Conservation (phyloP, 1,140 invertebrate species). For the Meloidogyne hapla region DNA sequence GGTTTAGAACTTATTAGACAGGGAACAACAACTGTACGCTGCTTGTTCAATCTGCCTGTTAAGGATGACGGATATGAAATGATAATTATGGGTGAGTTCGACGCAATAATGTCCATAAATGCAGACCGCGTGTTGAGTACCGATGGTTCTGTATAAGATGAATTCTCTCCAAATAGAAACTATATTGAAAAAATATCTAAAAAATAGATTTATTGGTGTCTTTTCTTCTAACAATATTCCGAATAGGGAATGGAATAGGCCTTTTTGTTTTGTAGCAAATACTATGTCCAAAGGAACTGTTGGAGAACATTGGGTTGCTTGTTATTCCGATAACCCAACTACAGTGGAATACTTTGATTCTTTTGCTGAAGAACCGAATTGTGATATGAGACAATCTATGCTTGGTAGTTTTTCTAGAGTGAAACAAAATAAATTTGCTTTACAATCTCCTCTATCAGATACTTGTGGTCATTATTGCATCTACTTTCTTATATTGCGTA, state of each 20-base stretch:
- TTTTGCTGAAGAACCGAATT: slow-evolving; percentile 10
- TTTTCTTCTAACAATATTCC: slow-evolving; percentile 28
- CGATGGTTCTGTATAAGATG: slow-evolving; percentile 33
- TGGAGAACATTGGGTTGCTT: slow-evolving; percentile 22
- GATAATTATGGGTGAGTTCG: slow-evolving; percentile 37
- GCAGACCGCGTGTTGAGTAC: slow-evolving; percentile 25
- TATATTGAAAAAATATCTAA: slow-evolving; percentile 16
- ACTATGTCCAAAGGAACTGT: background rate
- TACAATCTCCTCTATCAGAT: slow-evolving; percentile 7
- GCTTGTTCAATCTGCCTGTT: slow-evolving; percentile 8
- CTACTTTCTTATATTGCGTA: background rate
- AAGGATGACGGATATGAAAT: slow-evolving; percentile 9
- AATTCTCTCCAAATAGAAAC: slow-evolving; percentile 12
- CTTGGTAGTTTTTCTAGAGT: slow-evolving; percentile 2
- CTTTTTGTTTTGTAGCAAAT: slow-evolving; percentile 26
- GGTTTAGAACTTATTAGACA: slow-evolving; percentile 35
- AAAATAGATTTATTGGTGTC: slow-evolving; percentile 26
- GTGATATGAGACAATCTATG: background rate
- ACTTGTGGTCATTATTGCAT: slow-evolving; percentile 23
- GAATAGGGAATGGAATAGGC: background rate
- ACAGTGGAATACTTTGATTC: slow-evolving; percentile 29
- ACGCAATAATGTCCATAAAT: slow-evolving; percentile 34
- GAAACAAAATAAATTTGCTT: background rate
- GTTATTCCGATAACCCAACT: background rate
- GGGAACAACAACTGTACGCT: slow-evolving; percentile 27